phyloP scores from a whole-genome alignment of 1,140 invertebrate genomes.

The Nasonia giraulti region DNA sequence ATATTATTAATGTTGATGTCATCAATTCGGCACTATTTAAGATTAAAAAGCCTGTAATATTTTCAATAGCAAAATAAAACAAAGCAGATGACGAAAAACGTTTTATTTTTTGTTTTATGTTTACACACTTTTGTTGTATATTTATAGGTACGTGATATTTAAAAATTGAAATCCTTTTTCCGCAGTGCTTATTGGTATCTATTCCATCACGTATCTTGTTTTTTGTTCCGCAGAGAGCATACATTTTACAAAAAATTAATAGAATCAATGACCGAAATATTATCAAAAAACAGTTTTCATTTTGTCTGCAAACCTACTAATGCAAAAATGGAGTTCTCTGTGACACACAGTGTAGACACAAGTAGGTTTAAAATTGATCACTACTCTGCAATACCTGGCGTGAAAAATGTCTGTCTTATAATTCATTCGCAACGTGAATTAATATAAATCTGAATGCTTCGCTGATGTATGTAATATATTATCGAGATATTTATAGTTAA shows the following conservation, averaged over 20 bases:
- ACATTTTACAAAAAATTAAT: background rate
- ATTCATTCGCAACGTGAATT: background rate
- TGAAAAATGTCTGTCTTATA: background rate
- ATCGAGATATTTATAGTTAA: background rate
- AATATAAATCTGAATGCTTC: background rate
- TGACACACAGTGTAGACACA: background rate
- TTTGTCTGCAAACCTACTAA: background rate
- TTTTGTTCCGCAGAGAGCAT: constrained; percentile 10
- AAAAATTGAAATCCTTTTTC: constrained; percentile 34
- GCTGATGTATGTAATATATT: background rate
- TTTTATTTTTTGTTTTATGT: constrained; percentile 25
- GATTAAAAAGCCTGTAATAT: background rate
- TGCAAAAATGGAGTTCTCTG: background rate
- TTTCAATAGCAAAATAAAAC: background rate
- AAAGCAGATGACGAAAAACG: constrained; percentile 12
- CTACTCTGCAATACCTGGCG: background rate
- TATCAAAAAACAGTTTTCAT: too few relatives aligned
- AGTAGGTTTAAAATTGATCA: background rate
- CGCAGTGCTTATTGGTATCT: constrained; percentile 1
- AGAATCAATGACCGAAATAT: too few relatives aligned
- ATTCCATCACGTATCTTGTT: constrained; percentile 15
- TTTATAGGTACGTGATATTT: constrained; percentile 12
- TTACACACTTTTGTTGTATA: constrained; percentile 22
- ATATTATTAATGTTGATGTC: background rate
- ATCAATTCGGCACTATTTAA: background rate